Evolutionary conservation across 2,797 vertebrate species (phyloP), one percentile per base, ranked within the genome.

Genomic region (Emys orbicularis): DNA sequence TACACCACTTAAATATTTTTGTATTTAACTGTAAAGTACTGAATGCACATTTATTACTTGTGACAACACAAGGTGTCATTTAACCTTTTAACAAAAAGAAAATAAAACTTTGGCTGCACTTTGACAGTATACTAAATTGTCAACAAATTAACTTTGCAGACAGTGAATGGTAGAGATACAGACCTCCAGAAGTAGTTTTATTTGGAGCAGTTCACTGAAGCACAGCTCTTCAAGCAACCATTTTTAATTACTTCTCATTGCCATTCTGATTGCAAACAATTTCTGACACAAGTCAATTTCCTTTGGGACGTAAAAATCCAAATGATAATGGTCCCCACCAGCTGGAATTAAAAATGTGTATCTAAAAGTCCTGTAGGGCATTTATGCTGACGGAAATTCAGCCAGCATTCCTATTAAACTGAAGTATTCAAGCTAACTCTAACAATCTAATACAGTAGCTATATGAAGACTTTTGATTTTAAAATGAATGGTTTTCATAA

Each of bases 171-270:
- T 84, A 84, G 59, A 57, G 53, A 79, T 88, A 83, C 57, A 83
- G 23, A 90, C 89, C 87, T 86, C 12, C 50, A 83, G 82, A 94
- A 93, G 37, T 86, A 27, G 4, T 94, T 95, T 68, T 83, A 89
- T 98, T 96, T 97, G 89, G 90, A 94, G 29, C 94, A 96, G 93
- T 96, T 98, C 97, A 98, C 79, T 97, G 95, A 97, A 98, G 96
- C 98, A 96, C 88, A 97, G 76, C 95, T 97, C 91, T 76, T 93
- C 95, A 90, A 96, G 94, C 97, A 97, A 97, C 89, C 95, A 93
- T 97, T 97, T 98, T 98, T 98, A 98, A 98, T 98, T 98, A 97
- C 95, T 27, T 92, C 95, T 98, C 92, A 97, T 98, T 98, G 97
- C 92, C 97, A 97, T 98, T 97, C 95, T 5, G 91, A 94, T 97